A percentile compares a stretch with the other conserved stretches of the same genome.
Evolutionary conservation across 2,888 invertebrate genomes (phyloP).

Genomic region (Pandemis heparana): DNA sequence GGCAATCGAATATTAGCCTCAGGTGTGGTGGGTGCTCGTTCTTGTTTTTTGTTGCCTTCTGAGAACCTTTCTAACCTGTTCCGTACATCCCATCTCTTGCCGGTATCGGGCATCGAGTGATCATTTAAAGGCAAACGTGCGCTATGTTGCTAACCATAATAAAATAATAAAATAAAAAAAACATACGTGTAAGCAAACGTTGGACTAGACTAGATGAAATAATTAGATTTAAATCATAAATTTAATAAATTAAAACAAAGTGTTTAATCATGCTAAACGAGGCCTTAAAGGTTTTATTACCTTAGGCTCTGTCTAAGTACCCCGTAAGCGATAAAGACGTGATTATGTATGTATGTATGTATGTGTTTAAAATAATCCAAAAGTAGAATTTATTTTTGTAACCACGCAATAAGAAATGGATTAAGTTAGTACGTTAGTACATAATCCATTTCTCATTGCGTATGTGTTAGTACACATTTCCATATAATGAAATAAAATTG

Average conservation of each 20-base stretch:
- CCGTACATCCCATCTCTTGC: constrained; percentile 16
- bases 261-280: too few species aligned
- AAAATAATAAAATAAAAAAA: background rate
- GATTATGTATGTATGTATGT: too few species aligned
- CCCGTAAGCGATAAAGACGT: too few species aligned
- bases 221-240: background rate
- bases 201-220: background rate
- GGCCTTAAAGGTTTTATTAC: too few species aligned
- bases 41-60: constrained; percentile 27
- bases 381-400: background rate
- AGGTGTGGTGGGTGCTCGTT: constrained; percentile 21
- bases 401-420: background rate
- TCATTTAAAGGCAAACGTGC: background rate
- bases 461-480: too few species aligned
- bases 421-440: too few species aligned
- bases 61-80: constrained; percentile 30
- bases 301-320: too few species aligned
- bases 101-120: background rate
- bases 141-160: background rate
- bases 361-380: background rate
- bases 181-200: background rate
- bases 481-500: background rate
- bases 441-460: too few species aligned
- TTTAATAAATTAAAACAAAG: background rate
- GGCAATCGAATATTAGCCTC: constrained; percentile 12